phyloP scores from a whole-genome alignment of 2,888 invertebrate species.

The Agrotis exclamationis region DNA sequence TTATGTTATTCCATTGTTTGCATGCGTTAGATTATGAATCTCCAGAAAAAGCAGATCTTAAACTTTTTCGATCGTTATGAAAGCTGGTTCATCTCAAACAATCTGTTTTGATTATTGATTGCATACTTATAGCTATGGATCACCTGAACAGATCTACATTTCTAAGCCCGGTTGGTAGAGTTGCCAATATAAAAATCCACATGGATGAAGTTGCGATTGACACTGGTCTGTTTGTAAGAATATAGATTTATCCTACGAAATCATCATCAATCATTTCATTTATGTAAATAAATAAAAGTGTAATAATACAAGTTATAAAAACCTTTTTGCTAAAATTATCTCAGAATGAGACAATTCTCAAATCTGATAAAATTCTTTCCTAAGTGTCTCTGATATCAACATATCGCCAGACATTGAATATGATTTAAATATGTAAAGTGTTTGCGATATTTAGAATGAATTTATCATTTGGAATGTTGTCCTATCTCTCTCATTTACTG shows the following conservation, averaged over 20 bases:
- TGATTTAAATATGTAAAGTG: conserved; percentile 16
- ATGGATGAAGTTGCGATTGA: too few species aligned
- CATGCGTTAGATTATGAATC: too few species aligned
- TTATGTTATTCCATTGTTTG: not conserved
- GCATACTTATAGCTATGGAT: too few species aligned
- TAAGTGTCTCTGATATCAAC: conserved; percentile 9
- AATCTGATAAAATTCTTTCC: conserved; percentile 37
- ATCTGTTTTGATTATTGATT: not conserved
- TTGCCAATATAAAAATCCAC: too few species aligned
- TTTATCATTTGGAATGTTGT: conserved; percentile 8
- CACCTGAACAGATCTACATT: too few species aligned
- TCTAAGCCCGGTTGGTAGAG: too few species aligned
- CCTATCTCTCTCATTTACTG: not conserved
- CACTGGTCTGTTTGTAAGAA: too few species aligned
- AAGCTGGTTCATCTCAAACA: not conserved
- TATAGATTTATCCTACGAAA: not conserved
- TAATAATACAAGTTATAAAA: conserved; percentile 12
- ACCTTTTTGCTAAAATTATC: conserved; percentile 8
- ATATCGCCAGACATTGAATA: conserved; percentile 16
- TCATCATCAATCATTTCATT: conserved; percentile 4
- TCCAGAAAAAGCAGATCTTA: too few species aligned
- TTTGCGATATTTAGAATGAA: conserved; percentile 6
- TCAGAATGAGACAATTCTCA: conserved; percentile 18
- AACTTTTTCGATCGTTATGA: too few species aligned
- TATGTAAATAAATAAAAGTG: conserved; percentile 9